phyloP scores from a whole-genome alignment of 2,113 vertebrate species.

The Oxyura jamaicensis region DNA sequence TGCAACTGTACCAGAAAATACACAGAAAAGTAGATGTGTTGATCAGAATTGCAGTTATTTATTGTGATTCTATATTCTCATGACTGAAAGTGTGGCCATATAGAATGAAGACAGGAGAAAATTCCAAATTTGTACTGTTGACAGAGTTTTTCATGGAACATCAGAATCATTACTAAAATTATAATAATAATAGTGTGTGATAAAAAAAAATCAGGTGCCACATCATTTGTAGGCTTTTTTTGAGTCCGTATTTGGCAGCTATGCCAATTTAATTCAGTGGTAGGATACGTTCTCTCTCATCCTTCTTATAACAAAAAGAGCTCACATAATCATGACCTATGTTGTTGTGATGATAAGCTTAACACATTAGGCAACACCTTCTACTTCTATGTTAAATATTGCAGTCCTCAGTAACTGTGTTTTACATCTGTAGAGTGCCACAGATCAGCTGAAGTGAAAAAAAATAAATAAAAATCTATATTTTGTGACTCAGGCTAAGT shows the following conservation, averaged over 20 bases:
- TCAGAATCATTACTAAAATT: background rate
- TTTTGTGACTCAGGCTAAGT: background rate
- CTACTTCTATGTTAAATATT: background rate
- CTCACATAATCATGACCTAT: background rate
- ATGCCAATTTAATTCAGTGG: background rate
- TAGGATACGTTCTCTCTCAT: background rate
- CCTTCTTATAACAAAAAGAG: background rate
- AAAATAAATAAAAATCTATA: background rate
- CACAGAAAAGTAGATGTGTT: rapidly evolving
- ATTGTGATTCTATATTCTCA: background rate
- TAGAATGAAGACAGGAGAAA: background rate
- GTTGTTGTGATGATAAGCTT: background rate
- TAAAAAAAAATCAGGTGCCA: background rate
- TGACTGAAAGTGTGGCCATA: background rate
- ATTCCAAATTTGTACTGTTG: background rate
- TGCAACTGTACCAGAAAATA: background rate
- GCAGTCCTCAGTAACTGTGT: background rate
- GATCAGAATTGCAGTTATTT: background rate
- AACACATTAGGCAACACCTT: background rate
- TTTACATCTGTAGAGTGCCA: background rate
- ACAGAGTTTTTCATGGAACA: background rate
- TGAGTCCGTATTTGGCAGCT: background rate
- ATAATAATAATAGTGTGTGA: background rate
- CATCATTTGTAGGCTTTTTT: background rate
- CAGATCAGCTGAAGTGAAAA: background rate